Evolutionary conservation across 2,113 vertebrate species (phyloP).

Genomic region (Corynorhinus townsendii): DNA sequence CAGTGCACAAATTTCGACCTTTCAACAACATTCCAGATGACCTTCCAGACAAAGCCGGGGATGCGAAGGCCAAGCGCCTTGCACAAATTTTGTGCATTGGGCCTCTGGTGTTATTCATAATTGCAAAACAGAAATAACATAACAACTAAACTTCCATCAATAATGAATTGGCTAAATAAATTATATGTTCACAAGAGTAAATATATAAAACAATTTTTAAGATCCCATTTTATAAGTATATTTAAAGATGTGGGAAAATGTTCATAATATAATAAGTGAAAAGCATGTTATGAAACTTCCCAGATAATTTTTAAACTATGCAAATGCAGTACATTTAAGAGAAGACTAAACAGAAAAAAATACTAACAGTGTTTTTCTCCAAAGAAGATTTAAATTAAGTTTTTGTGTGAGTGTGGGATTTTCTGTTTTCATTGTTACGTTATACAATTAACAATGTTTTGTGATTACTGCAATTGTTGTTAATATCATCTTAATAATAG

Average conservation of each 20-base stretch:
- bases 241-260: background rate
- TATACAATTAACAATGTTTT: background rate
- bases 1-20: too few species aligned
- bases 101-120: background rate
- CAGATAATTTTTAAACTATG: background rate
- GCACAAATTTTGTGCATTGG: too few species aligned
- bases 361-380: background rate
- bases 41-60: too few species aligned
- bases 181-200: background rate
- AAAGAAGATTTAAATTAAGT: background rate
- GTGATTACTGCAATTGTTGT: background rate
- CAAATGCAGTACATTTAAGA: slow-evolving; percentile 28
- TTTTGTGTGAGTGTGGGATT: background rate
- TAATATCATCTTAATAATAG: background rate
- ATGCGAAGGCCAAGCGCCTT: too few species aligned
- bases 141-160: background rate
- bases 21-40: too few species aligned
- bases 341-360: background rate
- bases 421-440: background rate
- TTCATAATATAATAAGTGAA: background rate
- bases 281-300: background rate
- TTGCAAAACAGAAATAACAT: background rate
- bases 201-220: background rate
- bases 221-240: background rate
- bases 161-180: background rate